Evolutionary conservation across 2,888 invertebrate species (phyloP).

Genomic region (Hemithea aestivaria): DNA sequence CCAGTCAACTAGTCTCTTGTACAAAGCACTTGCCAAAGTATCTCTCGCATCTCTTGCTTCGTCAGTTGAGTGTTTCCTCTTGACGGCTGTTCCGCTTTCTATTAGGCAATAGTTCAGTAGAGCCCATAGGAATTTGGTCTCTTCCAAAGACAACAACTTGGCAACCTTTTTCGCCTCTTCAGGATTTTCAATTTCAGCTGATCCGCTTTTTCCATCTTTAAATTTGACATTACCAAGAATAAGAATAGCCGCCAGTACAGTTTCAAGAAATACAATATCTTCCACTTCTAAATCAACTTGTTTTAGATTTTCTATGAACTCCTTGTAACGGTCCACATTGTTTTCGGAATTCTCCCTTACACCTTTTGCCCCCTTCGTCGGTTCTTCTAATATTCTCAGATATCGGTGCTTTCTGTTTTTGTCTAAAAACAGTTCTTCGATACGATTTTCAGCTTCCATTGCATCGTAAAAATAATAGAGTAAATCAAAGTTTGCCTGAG

Average conservation of each 20-base stretch:
- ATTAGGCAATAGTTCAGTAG: conserved; percentile 91
- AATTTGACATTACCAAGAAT: conserved; percentile 90
- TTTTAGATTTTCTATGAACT: conserved; percentile 81
- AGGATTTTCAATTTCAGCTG: conserved; percentile 85
- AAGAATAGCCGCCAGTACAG: conserved; percentile 85
- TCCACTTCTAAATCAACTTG: conserved; percentile 86
- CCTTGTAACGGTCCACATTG: conserved; percentile 82
- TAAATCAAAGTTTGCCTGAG: conserved; percentile 93
- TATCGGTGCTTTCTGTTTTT: conserved; percentile 86
- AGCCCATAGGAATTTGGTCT: conserved; percentile 91
- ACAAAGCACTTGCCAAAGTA: conserved; percentile 90
- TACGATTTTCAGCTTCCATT: conserved; percentile 82
- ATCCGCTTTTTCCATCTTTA: conserved; percentile 81
- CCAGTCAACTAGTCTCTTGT: conserved; percentile 92
- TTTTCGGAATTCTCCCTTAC: conserved; percentile 82
- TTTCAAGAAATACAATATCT: conserved; percentile 84
- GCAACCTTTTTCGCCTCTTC: conserved; percentile 86
- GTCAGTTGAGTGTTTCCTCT: conserved; percentile 83
- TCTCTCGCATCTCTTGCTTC: conserved; percentile 92
- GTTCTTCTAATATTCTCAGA: conserved; percentile 81
- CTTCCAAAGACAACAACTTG: conserved; percentile 86
- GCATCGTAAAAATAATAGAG: conserved; percentile 95
- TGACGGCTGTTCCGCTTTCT: conserved; percentile 84
- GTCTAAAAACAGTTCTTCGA: conserved; percentile 84
- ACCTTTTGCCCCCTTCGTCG: conserved; percentile 77